phyloP scores from a whole-genome alignment of 2,113 vertebrate species.

The Cromileptes altivelis region DNA sequence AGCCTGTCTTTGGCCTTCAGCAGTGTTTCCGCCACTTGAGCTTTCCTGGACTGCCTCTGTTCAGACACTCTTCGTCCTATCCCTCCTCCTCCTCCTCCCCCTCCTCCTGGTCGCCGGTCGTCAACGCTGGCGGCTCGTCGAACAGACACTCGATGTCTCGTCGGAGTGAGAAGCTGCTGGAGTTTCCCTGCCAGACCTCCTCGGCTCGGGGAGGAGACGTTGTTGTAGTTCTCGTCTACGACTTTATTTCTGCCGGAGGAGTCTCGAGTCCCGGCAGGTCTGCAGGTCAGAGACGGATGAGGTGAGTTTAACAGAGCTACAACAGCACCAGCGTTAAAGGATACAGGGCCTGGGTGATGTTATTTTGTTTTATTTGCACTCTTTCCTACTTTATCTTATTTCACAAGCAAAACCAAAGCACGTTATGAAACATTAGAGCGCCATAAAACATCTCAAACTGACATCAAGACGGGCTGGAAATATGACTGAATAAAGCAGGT shows the following conservation, averaged over 20 bases:
- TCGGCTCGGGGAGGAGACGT: constrained; percentile 77
- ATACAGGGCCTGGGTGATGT: no score
- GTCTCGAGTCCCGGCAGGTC: constrained; percentile 46
- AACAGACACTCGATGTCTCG: constrained; percentile 76
- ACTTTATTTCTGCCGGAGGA: constrained; percentile 48
- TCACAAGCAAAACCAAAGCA: no score
- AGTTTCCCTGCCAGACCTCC: constrained; percentile 89
- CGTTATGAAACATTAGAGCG: no score
- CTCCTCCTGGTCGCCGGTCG: constrained; percentile 68
- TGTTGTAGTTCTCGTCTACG: constrained; percentile 84
- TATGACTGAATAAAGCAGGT: no score
- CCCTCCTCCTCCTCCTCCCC: constrained; percentile 26
- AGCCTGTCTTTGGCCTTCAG: constrained; percentile 89
- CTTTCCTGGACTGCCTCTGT: constrained; percentile 82
- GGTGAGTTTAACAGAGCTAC: neutral
- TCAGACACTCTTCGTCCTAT: constrained; percentile 74
- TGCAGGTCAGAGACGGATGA: constrained; percentile 13
- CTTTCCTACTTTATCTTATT: no score
- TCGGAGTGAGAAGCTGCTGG: constrained; percentile 92
- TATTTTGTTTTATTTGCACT: no score
- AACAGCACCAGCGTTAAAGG: neutral
- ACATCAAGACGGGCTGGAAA: no score
- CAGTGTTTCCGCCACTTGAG: constrained; percentile 85
- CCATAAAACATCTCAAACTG: no score
- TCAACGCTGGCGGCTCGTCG: constrained; percentile 77